Evolutionary conservation across 1,140 invertebrate species (phyloP).

Genomic region (Neodiprion fabricii): DNA sequence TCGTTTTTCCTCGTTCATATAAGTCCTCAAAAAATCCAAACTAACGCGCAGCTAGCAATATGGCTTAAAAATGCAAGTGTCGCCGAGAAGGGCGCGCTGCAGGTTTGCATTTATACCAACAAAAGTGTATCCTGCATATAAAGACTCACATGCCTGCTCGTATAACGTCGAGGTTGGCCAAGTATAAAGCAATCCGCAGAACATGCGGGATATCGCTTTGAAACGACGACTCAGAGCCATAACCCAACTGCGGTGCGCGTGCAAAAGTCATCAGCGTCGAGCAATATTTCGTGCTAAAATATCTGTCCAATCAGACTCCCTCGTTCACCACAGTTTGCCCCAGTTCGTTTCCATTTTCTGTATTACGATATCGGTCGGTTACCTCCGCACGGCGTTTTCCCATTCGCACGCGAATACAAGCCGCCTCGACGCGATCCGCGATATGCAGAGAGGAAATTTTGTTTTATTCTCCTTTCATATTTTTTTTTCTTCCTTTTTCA

Average conservation of each 20-base stretch:
- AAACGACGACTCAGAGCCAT: background rate
- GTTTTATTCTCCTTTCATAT: no score
- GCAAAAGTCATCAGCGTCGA: constrained; percentile 4
- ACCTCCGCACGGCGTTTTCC: background rate
- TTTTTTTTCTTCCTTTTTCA: background rate
- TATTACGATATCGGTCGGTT: background rate
- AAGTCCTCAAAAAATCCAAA: no score
- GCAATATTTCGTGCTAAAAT: constrained; percentile 1
- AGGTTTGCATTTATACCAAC: no score
- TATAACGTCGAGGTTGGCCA: no score
- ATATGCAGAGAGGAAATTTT: no score
- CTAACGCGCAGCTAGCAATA: no score
- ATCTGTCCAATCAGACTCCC: constrained; percentile 1
- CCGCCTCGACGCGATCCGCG: background rate
- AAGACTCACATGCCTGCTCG: no score
- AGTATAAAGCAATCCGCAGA: no score
- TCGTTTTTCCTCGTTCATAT: no score
- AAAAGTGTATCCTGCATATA: no score
- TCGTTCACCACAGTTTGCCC: background rate
- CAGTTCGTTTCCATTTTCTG: constrained; percentile 5
- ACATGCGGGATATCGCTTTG: background rate
- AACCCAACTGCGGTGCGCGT: background rate
- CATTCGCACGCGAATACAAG: background rate
- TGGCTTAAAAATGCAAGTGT: no score
- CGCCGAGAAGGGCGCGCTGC: no score